A percentile compares a stretch with the other conserved stretches of the same genome.
Evolutionary conservation across 2,113 vertebrate genomes (phyloP).

Genomic region (Pseudorasbora parva): DNA sequence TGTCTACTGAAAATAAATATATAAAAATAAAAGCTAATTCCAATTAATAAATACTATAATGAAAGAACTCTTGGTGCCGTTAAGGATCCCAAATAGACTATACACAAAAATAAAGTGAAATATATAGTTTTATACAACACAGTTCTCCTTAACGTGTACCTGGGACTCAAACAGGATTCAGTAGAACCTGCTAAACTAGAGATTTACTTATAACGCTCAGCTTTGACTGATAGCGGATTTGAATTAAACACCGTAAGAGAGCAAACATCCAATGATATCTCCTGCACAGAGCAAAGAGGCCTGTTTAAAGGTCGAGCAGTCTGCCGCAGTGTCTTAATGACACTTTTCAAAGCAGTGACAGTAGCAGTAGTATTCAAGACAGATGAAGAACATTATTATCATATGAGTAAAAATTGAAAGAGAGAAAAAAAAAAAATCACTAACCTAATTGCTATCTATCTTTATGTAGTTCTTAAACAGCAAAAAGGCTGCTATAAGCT

Average conservation of each 20-base stretch:
- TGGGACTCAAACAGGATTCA: background rate
- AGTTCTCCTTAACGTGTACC: background rate
- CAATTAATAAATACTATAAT: too few species aligned
- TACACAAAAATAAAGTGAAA: too few species aligned
- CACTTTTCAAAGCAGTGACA: background rate
- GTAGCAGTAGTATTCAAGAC: background rate
- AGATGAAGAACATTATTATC: background rate
- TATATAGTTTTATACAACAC: too few species aligned
- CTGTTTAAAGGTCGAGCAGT: constrained; percentile 6
- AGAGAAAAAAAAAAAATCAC: background rate
- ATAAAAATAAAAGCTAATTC: background rate
- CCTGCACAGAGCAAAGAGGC: constrained; percentile 8
- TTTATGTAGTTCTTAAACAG: background rate
- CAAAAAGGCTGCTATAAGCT: constrained; percentile 12
- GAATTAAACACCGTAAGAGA: constrained; percentile 21
- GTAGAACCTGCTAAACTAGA: constrained; percentile 17
- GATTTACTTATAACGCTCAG: too few species aligned
- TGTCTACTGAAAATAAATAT: background rate
- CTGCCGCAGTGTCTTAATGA: background rate
- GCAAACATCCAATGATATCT: constrained; percentile 28
- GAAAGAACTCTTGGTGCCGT: too few species aligned
- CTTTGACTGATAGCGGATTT: background rate
- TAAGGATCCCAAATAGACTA: too few species aligned
- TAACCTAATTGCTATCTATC: background rate
- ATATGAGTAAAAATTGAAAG: background rate